phyloP scores from a whole-genome alignment of 2,888 invertebrate genomes.

The Prosopocoilus inquinatus region DNA sequence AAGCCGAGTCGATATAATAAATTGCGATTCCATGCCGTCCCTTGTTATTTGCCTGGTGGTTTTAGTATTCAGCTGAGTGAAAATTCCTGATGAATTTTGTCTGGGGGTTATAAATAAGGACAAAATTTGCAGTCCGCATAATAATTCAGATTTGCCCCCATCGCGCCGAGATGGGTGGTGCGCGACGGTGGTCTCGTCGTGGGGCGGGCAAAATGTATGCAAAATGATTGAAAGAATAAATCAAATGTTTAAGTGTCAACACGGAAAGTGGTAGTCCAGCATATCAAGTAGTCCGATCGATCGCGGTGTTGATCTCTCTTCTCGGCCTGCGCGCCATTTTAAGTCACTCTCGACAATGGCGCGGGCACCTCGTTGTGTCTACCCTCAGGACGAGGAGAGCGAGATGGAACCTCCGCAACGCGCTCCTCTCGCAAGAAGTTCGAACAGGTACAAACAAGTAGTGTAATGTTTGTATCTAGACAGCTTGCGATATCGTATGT shows the following conservation, averaged over 20 bases:
- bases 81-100: too few relatives aligned
- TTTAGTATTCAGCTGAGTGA: too few relatives aligned
- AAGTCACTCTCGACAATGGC: neutral
- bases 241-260: constrained; percentile 39
- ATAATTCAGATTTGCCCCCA: constrained; percentile 10
- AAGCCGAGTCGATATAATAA: too few relatives aligned
- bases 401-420: too few relatives aligned
- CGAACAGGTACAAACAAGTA: neutral
- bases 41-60: too few relatives aligned
- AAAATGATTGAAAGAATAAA: constrained; percentile 38
- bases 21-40: too few relatives aligned
- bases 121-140: constrained; percentile 3
- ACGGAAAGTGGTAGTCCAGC: constrained; percentile 20
- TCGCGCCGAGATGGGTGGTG: neutral
- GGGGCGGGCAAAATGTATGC: constrained; percentile 29
- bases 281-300: constrained; percentile 20
- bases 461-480: neutral
- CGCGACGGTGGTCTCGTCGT: constrained; percentile 2
- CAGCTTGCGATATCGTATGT: constrained; percentile 2
- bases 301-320: constrained; percentile 4
- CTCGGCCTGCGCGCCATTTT: neutral
- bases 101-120: constrained; percentile 4
- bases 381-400: too few relatives aligned
- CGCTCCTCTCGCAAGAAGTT: too few relatives aligned
- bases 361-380: too few relatives aligned